phyloP scores from a whole-genome alignment of 1,140 invertebrate species.

The Oedothorax gibbosus region DNA sequence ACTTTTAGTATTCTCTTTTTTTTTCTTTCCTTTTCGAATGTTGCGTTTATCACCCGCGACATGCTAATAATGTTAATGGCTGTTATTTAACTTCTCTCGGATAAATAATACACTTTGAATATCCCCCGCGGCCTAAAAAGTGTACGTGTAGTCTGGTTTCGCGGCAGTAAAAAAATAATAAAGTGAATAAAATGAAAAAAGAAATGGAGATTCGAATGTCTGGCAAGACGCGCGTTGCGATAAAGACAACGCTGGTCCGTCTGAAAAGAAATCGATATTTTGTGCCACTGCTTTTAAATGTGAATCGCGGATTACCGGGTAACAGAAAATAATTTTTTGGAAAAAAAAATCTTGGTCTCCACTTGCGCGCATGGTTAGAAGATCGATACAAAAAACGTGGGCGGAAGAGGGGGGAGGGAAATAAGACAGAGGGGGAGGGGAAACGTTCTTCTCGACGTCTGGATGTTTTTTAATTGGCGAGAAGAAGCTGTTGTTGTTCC shows the following conservation, averaged over 20 bases:
- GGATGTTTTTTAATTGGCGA: conserved; percentile 27
- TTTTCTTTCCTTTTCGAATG: background rate
- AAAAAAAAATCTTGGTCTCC: conserved; percentile 4
- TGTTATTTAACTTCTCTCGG: conserved; percentile 43
- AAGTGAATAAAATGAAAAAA: background rate
- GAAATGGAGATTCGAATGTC: conserved; percentile 26
- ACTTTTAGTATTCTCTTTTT: conserved; percentile 12
- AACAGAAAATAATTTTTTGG: conserved; percentile 18
- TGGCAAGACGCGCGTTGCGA: conserved; percentile 35
- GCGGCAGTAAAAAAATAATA: background rate
- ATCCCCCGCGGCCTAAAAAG: conserved; percentile 35
- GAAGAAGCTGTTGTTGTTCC: conserved; percentile 22
- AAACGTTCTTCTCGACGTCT: conserved; percentile 24
- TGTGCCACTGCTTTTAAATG: conserved; percentile 54
- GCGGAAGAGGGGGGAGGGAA: conserved; percentile 12
- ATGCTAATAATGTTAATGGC: conserved; percentile 23
- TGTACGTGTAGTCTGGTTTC: conserved; percentile 45
- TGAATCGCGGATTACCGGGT: conserved; percentile 51
- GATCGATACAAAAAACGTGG: conserved; percentile 55
- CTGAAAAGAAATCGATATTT: conserved; percentile 52
- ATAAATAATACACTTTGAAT: conserved; percentile 8
- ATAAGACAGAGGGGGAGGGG: background rate
- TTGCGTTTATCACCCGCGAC: conserved; percentile 24
- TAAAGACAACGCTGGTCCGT: conserved; percentile 46
- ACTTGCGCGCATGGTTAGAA: conserved; percentile 40